Percentiles rank a stretch among this genome's conserved stretches.
These are phyloP conservation scores for Brachyhypopomus occidentalis DNA, from an alignment of 2,113 vertebrate genomes.

Conservation along the genomic window DNA sequence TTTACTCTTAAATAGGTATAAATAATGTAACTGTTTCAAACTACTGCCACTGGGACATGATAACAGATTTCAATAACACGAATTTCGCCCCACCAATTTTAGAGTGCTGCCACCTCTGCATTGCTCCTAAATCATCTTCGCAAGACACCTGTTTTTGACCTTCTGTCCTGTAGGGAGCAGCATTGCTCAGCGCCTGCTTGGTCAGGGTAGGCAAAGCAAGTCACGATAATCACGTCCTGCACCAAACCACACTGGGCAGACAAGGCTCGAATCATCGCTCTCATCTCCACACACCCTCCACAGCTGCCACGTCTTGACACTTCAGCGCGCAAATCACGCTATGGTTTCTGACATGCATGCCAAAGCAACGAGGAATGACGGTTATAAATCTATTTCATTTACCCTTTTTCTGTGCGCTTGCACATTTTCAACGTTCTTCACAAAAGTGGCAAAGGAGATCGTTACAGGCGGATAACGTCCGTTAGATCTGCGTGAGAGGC, in stretches of 20 bases:
- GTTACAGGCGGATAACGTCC: constrained; percentile 32
- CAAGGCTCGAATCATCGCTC: constrained; percentile 44
- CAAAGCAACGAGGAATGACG: constrained; percentile 54
- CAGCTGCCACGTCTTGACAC: constrained; percentile 55
- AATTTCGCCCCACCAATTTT: too few relatives aligned
- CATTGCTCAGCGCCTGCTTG: constrained; percentile 55
- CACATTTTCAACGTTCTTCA: constrained; percentile 57
- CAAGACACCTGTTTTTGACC: constrained; percentile 25
- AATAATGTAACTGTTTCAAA: too few relatives aligned
- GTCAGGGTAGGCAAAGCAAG: constrained; percentile 7
- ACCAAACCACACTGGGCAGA: constrained; percentile 38
- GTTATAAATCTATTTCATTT: constrained; percentile 55
- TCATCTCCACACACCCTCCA: constrained; percentile 57
- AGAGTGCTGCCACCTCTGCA: background rate
- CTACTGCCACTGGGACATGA: too few relatives aligned
- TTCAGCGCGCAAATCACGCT: constrained; percentile 35
- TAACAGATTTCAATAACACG: too few relatives aligned
- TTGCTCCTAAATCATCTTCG: background rate
- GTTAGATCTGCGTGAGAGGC: constrained; percentile 15
- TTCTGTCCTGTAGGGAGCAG: constrained; percentile 63
- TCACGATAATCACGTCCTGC: constrained; percentile 30
- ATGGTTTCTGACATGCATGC: constrained; percentile 42
- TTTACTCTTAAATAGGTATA: too few relatives aligned
- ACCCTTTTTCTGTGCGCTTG: constrained; percentile 34
- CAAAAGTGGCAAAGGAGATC: constrained; percentile 35